Percentiles rank a stretch among this genome's conserved stretches.
These are phyloP conservation scores for Pasiphila rectangulata DNA, from an alignment of 2,888 invertebrate genomes.

Conservation along the genomic window DNA sequence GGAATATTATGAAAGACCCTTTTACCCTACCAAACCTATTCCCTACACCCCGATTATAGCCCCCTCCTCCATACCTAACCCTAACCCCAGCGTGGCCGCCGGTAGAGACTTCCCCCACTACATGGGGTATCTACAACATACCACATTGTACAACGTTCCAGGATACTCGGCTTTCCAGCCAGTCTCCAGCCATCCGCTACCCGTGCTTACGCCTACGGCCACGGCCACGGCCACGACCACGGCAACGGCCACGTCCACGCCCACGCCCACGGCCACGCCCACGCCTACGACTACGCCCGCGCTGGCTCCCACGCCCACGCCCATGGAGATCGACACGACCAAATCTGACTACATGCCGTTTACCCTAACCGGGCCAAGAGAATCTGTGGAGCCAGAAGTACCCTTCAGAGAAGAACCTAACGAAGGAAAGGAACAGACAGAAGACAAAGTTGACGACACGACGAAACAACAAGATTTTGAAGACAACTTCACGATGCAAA, in stretches of 20 bases:
- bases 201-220: neutral
- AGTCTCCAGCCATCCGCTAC: slow-evolving; percentile 42
- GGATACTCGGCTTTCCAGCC: slow-evolving; percentile 76
- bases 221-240: neutral
- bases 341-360: slow-evolving; percentile 46
- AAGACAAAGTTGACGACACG: slow-evolving; percentile 34
- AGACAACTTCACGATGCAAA: slow-evolving; percentile 64
- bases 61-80: slow-evolving; percentile 74
- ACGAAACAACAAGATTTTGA: slow-evolving; percentile 62
- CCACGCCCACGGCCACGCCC: neutral
- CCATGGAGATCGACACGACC: slow-evolving; percentile 37
- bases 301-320: slow-evolving; percentile 37
- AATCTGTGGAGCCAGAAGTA: slow-evolving; percentile 7
- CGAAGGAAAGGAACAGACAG: slow-evolving; percentile 27
- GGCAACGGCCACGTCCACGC: neutral
- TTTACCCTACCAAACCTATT: slow-evolving; percentile 56
- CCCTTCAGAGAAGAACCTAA: slow-evolving; percentile 5
- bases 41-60: slow-evolving; percentile 70
- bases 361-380: slow-evolving; percentile 22
- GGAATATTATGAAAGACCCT: slow-evolving; percentile 54
- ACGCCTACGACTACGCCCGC: neutral
- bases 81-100: slow-evolving; percentile 66
- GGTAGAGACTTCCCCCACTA: slow-evolving; percentile 63
- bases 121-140: slow-evolving; percentile 63
- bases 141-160: slow-evolving; percentile 68